Evolutionary conservation across 92 coral and sea anemone genomes (phyloP).

Genomic region (Phenganax subtilis): DNA sequence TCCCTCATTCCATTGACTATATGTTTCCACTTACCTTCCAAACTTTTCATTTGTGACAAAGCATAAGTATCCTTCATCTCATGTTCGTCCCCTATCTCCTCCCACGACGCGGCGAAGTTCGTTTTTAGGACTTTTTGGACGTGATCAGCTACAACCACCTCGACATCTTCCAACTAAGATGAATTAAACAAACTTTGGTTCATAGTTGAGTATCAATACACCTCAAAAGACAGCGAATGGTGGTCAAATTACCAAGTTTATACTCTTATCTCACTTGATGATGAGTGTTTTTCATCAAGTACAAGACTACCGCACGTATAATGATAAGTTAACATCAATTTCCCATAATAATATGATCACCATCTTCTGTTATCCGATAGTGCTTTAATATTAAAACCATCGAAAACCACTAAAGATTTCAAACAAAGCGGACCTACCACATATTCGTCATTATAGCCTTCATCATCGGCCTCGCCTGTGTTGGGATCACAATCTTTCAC

Average conservation of each 20-base stretch:
- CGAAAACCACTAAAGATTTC: background rate
- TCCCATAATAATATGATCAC: background rate
- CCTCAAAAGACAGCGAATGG: background rate
- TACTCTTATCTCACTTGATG: too few species aligned
- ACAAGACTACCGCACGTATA: too few species aligned
- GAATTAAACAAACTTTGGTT: background rate
- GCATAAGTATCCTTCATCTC: constrained; percentile 98
- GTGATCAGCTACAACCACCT: constrained; percentile 91
- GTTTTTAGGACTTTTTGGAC: constrained; percentile 87
- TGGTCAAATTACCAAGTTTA: background rate
- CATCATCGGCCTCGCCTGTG: constrained; percentile 98
- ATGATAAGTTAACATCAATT: too few species aligned
- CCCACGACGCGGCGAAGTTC: constrained; percentile 98
- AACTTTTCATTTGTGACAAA: constrained; percentile 81
- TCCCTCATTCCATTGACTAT: background rate
- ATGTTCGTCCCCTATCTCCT: constrained; percentile 88
- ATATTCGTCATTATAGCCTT: constrained; percentile 97
- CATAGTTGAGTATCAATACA: too few species aligned
- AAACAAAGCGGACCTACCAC: constrained; percentile 61
- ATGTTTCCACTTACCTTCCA: constrained; percentile 63
- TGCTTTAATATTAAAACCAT: background rate
- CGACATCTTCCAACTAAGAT: constrained; percentile 84
- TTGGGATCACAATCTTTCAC: constrained; percentile 98
- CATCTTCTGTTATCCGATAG: background rate
- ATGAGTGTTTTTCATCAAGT: too few species aligned